Conservation (phyloP, 2,113 vertebrate species). For the Nymphicus hollandicus region DNA sequence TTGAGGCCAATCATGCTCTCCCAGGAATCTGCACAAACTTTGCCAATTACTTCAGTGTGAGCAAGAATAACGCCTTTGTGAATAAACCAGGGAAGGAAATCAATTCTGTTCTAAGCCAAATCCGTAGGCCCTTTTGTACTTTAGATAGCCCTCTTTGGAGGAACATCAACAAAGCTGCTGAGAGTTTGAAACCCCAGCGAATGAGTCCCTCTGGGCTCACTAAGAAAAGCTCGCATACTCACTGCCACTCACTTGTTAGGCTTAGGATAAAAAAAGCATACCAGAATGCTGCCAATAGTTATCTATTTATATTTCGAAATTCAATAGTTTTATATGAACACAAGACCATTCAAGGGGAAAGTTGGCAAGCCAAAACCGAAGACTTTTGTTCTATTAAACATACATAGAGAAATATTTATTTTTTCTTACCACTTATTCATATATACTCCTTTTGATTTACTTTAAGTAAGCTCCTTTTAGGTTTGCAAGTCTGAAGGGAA, state of each 20-base stretch:
- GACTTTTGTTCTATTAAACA: not conserved
- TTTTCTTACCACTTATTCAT: not conserved
- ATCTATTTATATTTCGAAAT: conserved; percentile 2
- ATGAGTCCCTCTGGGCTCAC: not conserved
- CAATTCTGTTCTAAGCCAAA: not conserved
- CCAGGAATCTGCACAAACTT: not conserved
- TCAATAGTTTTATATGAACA: not conserved
- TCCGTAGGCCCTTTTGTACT: not conserved
- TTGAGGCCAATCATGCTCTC: not conserved
- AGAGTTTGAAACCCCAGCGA: not conserved
- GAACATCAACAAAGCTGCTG: not conserved
- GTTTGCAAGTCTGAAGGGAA: not conserved
- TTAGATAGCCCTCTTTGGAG: not conserved
- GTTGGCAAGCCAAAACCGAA: not conserved
- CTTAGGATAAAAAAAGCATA: not conserved
- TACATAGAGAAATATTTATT: not conserved
- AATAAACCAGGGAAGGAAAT: not conserved
- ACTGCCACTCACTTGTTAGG: not conserved
- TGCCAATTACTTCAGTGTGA: not conserved
- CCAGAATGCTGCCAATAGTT: not conserved
- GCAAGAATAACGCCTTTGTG: not conserved
- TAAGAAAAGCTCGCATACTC: not conserved
- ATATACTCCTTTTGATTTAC: conserved; percentile 3
- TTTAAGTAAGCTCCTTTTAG: not conserved
- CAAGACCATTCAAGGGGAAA: not conserved